Conservation (phyloP, 2,888 invertebrate species). For the Gymnoscelis rufifasciata region DNA sequence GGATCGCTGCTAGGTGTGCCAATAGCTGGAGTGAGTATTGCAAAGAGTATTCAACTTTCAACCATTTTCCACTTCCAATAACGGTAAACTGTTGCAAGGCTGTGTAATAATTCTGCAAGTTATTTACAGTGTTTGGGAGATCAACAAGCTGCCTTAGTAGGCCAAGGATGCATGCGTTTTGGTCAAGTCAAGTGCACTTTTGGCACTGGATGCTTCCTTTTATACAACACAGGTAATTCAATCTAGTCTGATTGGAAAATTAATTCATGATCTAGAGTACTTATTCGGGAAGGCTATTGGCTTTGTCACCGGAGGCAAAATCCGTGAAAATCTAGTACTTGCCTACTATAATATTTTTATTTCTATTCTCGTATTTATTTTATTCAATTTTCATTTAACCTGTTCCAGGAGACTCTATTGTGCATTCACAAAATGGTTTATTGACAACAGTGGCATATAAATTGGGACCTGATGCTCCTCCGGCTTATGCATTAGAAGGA, state of each 20-base stretch:
- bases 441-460: constrained; percentile 95
- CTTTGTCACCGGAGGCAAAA: too few relatives aligned
- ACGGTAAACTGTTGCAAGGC: neutral
- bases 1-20: constrained; percentile 88
- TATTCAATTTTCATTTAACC: neutral
- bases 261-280: too few relatives aligned
- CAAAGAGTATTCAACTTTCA: neutral
- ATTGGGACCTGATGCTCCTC: constrained; percentile 86
- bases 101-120: neutral
- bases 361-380: neutral
- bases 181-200: constrained; percentile 97
- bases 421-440: constrained; percentile 91
- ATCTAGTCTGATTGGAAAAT: neutral
- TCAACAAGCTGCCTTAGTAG: constrained; percentile 95
- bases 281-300: too few relatives aligned
- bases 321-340: too few relatives aligned
- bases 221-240: constrained; percentile 91
- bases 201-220: constrained; percentile 96
- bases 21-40: constrained; percentile 88
- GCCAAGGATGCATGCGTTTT: constrained; percentile 91
- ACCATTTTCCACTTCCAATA: neutral
- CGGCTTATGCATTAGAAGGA: constrained; percentile 94
- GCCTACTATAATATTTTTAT: neutral
- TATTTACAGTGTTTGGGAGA: constrained; percentile 90
- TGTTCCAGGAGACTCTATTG: constrained; percentile 81